Evolutionary conservation across 1,140 invertebrate species (phyloP).

Genomic region (Geopemphigus sp.): DNA sequence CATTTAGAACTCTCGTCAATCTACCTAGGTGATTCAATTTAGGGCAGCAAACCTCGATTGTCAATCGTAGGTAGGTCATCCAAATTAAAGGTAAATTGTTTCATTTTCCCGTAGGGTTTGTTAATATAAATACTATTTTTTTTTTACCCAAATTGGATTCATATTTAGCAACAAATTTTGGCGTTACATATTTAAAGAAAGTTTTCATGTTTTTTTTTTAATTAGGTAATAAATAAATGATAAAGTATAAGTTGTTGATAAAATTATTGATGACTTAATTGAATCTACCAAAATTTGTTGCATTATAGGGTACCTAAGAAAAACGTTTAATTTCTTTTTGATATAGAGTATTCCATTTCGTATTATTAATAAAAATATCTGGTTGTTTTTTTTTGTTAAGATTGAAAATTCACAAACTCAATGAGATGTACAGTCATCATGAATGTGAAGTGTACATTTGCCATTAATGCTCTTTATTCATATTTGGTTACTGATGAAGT

Average conservation of each 20-base stretch:
- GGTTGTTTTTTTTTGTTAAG: constrained; percentile 7
- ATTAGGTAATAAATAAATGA: constrained; percentile 14
- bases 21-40: constrained; percentile 45
- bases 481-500: no score
- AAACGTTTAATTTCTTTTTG: background rate
- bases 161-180: constrained; percentile 45
- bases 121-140: constrained; percentile 4
- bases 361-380: background rate
- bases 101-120: constrained; percentile 44
- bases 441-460: background rate
- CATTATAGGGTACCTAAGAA: constrained; percentile 7
- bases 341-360: background rate
- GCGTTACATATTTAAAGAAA: background rate
- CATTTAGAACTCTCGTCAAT: constrained; percentile 31
- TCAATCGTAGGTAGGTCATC: constrained; percentile 48
- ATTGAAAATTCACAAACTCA: background rate
- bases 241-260: background rate
- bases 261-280: background rate
- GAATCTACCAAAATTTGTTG: constrained; percentile 39
- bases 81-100: constrained; percentile 39
- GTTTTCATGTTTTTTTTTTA: background rate
- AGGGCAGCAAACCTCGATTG: constrained; percentile 48
- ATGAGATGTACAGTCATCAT: background rate
- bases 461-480: background rate
- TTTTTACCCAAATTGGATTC: background rate